phyloP scores from a whole-genome alignment of 2,113 vertebrate genomes.

The Phocoena sinus region DNA sequence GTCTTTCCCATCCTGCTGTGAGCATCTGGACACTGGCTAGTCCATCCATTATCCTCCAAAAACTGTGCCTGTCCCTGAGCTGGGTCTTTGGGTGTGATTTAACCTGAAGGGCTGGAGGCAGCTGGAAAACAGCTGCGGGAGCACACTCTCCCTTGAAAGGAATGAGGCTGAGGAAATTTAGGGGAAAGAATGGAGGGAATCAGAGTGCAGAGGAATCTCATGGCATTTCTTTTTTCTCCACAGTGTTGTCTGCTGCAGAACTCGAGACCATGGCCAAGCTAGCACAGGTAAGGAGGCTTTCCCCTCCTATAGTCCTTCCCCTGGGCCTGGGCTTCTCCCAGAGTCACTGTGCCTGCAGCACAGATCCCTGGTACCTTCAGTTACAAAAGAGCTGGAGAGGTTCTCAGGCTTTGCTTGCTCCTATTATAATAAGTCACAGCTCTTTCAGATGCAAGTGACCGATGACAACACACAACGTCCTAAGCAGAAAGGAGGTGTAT shows the following conservation, averaged over 20 bases:
- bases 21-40: neutral
- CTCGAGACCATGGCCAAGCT: slow-evolving; percentile 62
- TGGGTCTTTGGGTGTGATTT: neutral
- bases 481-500: neutral
- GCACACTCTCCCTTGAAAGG: neutral
- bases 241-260: slow-evolving; percentile 43
- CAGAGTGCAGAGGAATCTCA: neutral
- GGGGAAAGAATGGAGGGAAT: neutral
- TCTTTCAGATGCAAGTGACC: neutral
- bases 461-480: neutral
- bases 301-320: neutral
- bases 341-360: neutral
- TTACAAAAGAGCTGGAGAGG: neutral
- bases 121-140: neutral
- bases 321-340: neutral
- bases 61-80: neutral
- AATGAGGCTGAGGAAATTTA: neutral
- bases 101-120: neutral
- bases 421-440: neutral
- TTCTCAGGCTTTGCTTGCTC: neutral
- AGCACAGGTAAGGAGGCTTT: slow-evolving; percentile 53
- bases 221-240: neutral
- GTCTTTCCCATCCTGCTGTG: neutral
- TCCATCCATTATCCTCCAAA: neutral
- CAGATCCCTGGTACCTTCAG: neutral